Evolutionary conservation across 2,888 invertebrate species (phyloP).

Genomic region (Cremastinae sp.): DNA sequence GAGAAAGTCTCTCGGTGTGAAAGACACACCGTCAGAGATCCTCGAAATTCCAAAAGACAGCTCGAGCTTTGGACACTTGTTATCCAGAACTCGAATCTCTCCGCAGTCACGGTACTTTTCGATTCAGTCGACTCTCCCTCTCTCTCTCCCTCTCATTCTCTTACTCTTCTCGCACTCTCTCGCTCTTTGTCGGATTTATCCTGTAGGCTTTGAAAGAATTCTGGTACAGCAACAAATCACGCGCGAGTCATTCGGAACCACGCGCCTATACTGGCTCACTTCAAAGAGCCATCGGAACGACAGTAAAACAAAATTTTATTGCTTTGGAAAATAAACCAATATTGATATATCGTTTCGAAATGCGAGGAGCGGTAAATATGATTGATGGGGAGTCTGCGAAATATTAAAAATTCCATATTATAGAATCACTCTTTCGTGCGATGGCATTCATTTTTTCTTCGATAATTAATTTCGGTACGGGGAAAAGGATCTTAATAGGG

Average conservation of each 20-base stretch:
- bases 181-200: slow-evolving; percentile 46
- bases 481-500: background rate
- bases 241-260: slow-evolving; percentile 42
- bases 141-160: slow-evolving; percentile 39
- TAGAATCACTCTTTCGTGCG: background rate
- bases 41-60: slow-evolving; percentile 59
- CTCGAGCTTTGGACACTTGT: slow-evolving; percentile 54
- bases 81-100: slow-evolving; percentile 55
- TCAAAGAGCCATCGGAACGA: slow-evolving; percentile 45
- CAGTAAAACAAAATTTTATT: slow-evolving; percentile 53
- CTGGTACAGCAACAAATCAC: slow-evolving; percentile 60
- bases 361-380: background rate
- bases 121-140: slow-evolving; percentile 45
- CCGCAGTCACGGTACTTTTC: slow-evolving; percentile 32
- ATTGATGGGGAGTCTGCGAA: background rate
- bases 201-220: slow-evolving; percentile 51
- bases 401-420: background rate
- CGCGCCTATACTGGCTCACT: slow-evolving; percentile 45
- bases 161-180: slow-evolving; percentile 25
- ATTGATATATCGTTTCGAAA: slow-evolving; percentile 35
- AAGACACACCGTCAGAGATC: slow-evolving; percentile 36
- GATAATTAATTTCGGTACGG: background rate
- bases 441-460: background rate
- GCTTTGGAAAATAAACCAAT: slow-evolving; percentile 35
- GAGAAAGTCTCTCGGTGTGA: slow-evolving; percentile 2